Evolutionary conservation across 2,797 vertebrate genomes (phyloP).

Genomic region (Protosalanx chinensis): DNA sequence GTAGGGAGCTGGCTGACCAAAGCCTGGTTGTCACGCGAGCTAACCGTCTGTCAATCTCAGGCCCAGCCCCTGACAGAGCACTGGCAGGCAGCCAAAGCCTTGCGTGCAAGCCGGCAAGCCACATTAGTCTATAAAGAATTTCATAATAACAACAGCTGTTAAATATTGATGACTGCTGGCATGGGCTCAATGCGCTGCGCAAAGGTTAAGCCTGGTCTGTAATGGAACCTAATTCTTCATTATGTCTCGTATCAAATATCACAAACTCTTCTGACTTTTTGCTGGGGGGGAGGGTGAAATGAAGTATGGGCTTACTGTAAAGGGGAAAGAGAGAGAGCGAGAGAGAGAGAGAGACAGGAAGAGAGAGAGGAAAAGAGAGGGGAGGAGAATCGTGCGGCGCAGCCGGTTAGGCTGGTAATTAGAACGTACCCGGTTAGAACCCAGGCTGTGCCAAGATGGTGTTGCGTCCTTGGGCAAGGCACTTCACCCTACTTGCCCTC

Average conservation of each 20-base stretch:
- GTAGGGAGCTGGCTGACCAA: slow-evolving; percentile 79
- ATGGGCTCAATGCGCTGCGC: slow-evolving; percentile 76
- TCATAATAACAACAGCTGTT: slow-evolving; percentile 98
- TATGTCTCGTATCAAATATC: slow-evolving; percentile 83
- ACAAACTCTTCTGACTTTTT: slow-evolving; percentile 55
- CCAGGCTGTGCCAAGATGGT: too few relatives aligned
- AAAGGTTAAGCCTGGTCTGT: slow-evolving; percentile 85
- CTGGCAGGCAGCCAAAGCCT: slow-evolving; percentile 85
- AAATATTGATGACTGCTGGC: slow-evolving; percentile 93
- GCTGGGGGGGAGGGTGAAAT: slow-evolving; percentile 52
- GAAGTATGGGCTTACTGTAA: slow-evolving; percentile 20
- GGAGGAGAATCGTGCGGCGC: neutral
- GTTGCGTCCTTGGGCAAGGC: too few relatives aligned
- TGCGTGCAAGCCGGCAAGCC: slow-evolving; percentile 91
- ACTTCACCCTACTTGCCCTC: too few relatives aligned
- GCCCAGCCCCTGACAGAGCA: slow-evolving; percentile 73
- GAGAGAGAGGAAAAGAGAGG: neutral
- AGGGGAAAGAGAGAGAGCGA: neutral
- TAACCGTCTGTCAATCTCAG: slow-evolving; percentile 85
- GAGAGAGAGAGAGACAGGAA: neutral
- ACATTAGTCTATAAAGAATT: slow-evolving; percentile 91
- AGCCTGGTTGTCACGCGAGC: slow-evolving; percentile 87
- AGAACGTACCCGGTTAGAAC: too few relatives aligned
- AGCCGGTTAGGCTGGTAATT: too few relatives aligned
- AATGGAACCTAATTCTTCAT: slow-evolving; percentile 89